Base-by-base conservation (phyloP, 2,113 vertebrate genomes). In the Antidorcas marsupialis region DNA sequence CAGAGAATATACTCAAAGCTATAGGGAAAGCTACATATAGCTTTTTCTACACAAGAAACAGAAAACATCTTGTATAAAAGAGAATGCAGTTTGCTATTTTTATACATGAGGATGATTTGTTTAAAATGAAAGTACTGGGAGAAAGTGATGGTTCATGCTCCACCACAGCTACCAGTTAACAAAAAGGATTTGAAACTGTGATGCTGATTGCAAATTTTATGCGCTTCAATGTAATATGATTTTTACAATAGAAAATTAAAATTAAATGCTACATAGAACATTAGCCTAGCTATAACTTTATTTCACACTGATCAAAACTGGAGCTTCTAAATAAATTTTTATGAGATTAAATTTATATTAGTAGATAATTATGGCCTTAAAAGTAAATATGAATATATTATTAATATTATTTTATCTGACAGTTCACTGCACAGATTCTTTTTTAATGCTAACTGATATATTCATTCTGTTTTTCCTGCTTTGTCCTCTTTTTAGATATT, bases 1-100 rank as follows among this genome's bases (percentile, higher is more conserved):
- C 97, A 98, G 96, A 97, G 94, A 90, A 93, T 94, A 96, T 95
- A 97, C 98, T 98, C 96, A 98, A 98, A 98, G 97, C 94, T 95
- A 85, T 97, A 88, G 98, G 71, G 36, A 25, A 98, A 98, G 67
- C 98, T 98, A 98, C 97, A 95, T 98, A 97, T 97, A 92, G 90
- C 76, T 96, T 33, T 98, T 98, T 97, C 97, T 98, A 74, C 88
- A 82, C 50, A 33, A 96, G 86, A 92, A 96, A 67, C 76, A 55
- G 47, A 95, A 98, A 97, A 88, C 82, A 45, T 92, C 91, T 97
- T 93, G 52, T 83, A 94, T 89, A 97, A 97, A 98, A 97, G 81
- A 95, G 95, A 97, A 97, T 96, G 67, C 79, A 96, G 71, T 96
- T 96, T 97, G 84, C 96, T 95, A n/a, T 95, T 98, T 97, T 97